Evolutionary conservation across 2,113 vertebrate species (phyloP), one percentile per base, ranked within the genome.

Genomic region (Calidris pugnax): DNA sequence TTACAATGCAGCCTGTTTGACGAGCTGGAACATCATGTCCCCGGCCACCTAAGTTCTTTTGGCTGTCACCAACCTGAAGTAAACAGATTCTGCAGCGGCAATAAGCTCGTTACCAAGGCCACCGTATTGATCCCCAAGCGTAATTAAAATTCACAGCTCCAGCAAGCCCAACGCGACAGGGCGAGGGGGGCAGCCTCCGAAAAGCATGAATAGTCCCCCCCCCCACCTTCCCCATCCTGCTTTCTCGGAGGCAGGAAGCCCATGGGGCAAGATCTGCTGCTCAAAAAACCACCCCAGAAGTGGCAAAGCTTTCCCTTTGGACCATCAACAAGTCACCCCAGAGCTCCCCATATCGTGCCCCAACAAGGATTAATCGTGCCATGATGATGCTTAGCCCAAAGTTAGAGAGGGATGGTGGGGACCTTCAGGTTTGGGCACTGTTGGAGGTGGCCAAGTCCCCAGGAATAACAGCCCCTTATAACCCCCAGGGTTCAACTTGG

Each of bases 51-150:
- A 89, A 71, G 95, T 73, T 90, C 96, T 94, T 94, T 96, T 96
- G 97, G 97, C 97, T 97, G 89, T 78, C 93, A 95, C 79, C 97
- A 96, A 95, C 81, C 95, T 76, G 90, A 95, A 96, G 96, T 94
- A 98, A 98, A 98, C 97, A 98, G 97, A 98, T 98, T 98, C 97
- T 98, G 97, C 96, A 95, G 97, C 94, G 95, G 97, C 97, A 97
- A 95, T 82, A 73, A 98, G 97, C 93, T 96, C 79, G 98, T 98
- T 98, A 97, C 98, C 97, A 98, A 98, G 98, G 97, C 91, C 98
- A 98, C 98, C 57, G 95, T 98, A 98, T 97, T 98, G 98, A 98
- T 98, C 96, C 97, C 53, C 1, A 28, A 68, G 76, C 32, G 85
- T 95, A 97, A 98, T 97, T 97, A 97, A 95, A 96, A 98, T 97